Evolutionary conservation across 2,888 invertebrate genomes (phyloP).

Genomic region (Graphium colonna): DNA sequence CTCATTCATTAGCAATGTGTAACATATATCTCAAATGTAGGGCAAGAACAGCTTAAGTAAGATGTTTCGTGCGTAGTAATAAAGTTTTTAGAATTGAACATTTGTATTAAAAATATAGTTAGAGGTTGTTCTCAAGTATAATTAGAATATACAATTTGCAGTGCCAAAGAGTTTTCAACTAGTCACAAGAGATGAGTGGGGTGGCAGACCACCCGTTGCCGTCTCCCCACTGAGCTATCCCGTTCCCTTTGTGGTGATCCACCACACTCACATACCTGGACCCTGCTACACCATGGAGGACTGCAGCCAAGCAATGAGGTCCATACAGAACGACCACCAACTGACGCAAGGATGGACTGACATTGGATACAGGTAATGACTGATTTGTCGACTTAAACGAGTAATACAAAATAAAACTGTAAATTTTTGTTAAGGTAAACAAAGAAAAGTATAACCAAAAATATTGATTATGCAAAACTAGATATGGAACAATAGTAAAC

Average conservation of each 20-base stretch:
- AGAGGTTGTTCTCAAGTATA: no score
- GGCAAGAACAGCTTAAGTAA: no score
- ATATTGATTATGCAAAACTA: no score
- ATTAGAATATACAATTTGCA: no score
- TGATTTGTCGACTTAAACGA: not conserved
- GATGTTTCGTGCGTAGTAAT: no score
- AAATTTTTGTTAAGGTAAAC: no score
- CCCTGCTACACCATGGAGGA: conserved; percentile 74
- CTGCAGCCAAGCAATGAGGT: conserved; percentile 80
- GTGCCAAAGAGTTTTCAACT: conserved; percentile 24
- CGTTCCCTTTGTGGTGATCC: conserved; percentile 83
- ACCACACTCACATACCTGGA: conserved; percentile 82
- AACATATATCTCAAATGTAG: no score
- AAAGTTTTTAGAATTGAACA: no score
- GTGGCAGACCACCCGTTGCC: conserved; percentile 70
- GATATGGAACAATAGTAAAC: no score
- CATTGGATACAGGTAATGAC: conserved; percentile 80
- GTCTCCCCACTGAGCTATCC: conserved; percentile 64
- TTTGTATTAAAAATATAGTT: no score
- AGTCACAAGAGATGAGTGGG: conserved; percentile 76
- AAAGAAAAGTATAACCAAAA: no score
- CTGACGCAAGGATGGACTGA: conserved; percentile 81
- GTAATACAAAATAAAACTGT: not conserved
- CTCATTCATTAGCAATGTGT: no score
- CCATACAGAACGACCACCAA: conserved; percentile 83